Percentiles rank a stretch among this genome's conserved stretches.
Evolutionary conservation across 2,113 vertebrate genomes (phyloP).

Genomic region (Pyrgilauda ruficollis): DNA sequence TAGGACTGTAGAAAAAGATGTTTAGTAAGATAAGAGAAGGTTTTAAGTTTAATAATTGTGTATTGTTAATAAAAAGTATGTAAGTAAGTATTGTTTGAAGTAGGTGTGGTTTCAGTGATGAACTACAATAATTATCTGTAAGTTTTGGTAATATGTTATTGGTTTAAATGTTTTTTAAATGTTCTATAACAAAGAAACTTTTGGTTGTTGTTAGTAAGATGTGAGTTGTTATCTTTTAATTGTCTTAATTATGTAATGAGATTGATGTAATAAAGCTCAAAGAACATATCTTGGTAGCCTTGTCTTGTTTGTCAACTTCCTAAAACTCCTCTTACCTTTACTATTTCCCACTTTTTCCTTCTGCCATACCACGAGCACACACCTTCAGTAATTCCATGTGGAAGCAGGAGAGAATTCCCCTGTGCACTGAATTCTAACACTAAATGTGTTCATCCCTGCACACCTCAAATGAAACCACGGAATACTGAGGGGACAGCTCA

Average conservation of each 20-base stretch:
- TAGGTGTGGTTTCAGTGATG: neutral
- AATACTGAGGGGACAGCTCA: neutral
- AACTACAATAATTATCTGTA: neutral
- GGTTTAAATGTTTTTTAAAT: neutral
- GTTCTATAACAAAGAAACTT: neutral
- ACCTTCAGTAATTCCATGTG: neutral
- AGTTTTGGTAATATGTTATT: neutral
- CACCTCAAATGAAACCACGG: fast-evolving
- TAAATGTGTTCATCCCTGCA: neutral
- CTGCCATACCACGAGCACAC: neutral
- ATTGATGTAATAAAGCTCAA: neutral
- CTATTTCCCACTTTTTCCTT: neutral
- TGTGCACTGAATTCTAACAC: neutral
- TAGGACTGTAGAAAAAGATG: neutral
- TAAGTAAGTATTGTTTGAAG: neutral
- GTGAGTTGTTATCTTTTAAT: neutral
- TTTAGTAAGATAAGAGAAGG: neutral
- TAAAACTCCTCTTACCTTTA: neutral
- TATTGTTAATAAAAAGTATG: neutral
- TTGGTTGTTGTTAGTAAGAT: neutral
- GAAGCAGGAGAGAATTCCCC: neutral
- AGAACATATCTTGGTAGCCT: neutral
- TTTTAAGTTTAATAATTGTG: neutral
- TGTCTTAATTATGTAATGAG: neutral
- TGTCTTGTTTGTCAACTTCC: neutral